Conservation (phyloP, 2,113 vertebrate species). For the Neolamprologus tretocephalus region DNA sequence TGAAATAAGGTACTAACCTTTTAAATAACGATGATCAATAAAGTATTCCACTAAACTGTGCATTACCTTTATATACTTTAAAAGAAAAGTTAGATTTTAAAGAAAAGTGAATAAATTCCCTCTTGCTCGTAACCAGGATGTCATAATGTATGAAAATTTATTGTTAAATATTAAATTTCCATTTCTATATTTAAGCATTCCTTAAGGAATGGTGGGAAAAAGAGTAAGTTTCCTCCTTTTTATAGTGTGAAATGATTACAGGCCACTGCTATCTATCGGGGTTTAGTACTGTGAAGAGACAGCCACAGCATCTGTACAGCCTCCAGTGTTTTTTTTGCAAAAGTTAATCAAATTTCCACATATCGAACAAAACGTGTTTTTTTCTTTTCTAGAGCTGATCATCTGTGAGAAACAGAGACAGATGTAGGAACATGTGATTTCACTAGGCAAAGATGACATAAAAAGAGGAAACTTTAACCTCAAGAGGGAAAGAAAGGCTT, state of each 20-base stretch:
- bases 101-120: neutral
- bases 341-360: neutral
- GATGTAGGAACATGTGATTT: slow-evolving; percentile 15
- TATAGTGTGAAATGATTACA: neutral
- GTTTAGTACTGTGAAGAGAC: neutral
- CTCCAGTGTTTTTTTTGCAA: neutral
- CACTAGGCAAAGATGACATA: neutral
- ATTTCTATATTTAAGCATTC: neutral
- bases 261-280: neutral
- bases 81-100: neutral
- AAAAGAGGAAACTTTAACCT: slow-evolving; percentile 12
- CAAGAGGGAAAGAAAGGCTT: neutral
- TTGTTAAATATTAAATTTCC: neutral
- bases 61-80: neutral
- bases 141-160: neutral
- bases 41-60: neutral
- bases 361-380: neutral
- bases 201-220: neutral
- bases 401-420: neutral
- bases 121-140: neutral
- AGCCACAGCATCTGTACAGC: neutral
- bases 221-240: neutral
- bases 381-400: neutral
- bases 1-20: neutral
- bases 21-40: neutral